Base-by-base conservation (phyloP, 2,888 invertebrate genomes). In the Chrysolina americana region DNA sequence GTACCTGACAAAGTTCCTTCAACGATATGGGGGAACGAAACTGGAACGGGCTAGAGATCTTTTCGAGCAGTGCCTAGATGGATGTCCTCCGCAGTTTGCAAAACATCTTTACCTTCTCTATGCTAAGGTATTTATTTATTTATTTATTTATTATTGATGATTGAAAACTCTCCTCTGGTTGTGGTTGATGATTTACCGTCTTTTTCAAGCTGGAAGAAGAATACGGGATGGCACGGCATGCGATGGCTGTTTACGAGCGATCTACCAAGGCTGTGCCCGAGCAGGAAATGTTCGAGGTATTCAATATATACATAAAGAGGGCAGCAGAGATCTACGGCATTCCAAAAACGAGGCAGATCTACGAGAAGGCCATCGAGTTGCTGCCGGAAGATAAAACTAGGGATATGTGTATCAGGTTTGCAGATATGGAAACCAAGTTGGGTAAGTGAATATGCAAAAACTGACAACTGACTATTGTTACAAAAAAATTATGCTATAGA, bases 161-260 rank as follows among this genome's bases (percentile, higher is more conserved):
- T 15, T 44, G 44, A 13, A 44, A 36, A 6, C 36, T 8, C 8
- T 36, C 36, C 8, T 36, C 8, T 36, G 36, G 5, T 28, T 36
- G 8, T 36, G 9, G 15, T 44, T 44, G 5, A 44, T 44, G 44
- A 44, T 44, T 15, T 44, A 44, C 44, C 1, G 13, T 44, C 11
- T 59, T 59, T 59, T 59, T 59, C n/a, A 13, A 59, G 89, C 89
- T 99, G 83, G 99, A 99, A 89, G 99, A 99, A 89, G 97, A 99
- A 80, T 96, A 98, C 89, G 99, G 99, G 0, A 91, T 99, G 87
- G 98, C 99, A 0, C 91, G 98, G 79, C 98, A 99, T 88, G 99
- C 99, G 8, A 98, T 99, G 98, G 94, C 96, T n/a, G 98, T 99
- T 0, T 99, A 99, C 89, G 98, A 99, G 87, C 91, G 98, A 79